A percentile compares a stretch with the other conserved stretches of the same genome.
Evolutionary conservation across 2,797 vertebrate species (phyloP).

Genomic region (Pelodytes ibericus): DNA sequence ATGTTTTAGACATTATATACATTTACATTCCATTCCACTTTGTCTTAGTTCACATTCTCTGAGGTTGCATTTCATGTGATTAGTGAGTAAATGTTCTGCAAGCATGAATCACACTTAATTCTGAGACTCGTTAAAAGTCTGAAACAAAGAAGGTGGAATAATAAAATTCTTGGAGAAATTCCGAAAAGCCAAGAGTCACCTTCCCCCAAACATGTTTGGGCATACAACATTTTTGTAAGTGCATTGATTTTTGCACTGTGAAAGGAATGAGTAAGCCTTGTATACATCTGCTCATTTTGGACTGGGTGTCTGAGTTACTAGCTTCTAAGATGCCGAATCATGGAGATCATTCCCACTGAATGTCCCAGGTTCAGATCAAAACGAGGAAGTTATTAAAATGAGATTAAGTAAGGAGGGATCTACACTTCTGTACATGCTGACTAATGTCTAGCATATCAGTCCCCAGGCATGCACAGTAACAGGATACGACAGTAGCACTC

Average conservation of each 20-base stretch:
- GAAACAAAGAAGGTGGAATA: slow-evolving; percentile 71
- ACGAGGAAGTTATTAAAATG: slow-evolving; percentile 21
- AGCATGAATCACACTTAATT: slow-evolving; percentile 74
- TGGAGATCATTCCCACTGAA: background rate
- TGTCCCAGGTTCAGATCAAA: background rate
- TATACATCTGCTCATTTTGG: slow-evolving; percentile 59
- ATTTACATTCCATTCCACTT: background rate
- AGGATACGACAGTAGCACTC: background rate
- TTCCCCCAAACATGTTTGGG: slow-evolving; percentile 67
- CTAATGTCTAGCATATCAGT: background rate
- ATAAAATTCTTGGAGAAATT: slow-evolving; percentile 66
- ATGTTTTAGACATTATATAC: background rate
- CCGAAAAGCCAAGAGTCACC: slow-evolving; percentile 70
- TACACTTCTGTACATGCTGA: background rate
- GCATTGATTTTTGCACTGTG: slow-evolving; percentile 50
- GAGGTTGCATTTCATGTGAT: slow-evolving; percentile 10
- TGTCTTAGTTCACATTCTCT: background rate
- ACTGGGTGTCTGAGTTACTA: slow-evolving; percentile 57
- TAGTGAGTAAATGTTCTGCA: slow-evolving; percentile 39
- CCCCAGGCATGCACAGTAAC: background rate
- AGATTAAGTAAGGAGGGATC: background rate
- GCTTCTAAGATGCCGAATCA: slow-evolving; percentile 52
- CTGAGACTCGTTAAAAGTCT: slow-evolving; percentile 70
- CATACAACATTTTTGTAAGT: slow-evolving; percentile 65
- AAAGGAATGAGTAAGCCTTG: slow-evolving; percentile 51